Conservation (phyloP, 92 coral and sea anemone genomes). For the Zoanthus gigantus region DNA sequence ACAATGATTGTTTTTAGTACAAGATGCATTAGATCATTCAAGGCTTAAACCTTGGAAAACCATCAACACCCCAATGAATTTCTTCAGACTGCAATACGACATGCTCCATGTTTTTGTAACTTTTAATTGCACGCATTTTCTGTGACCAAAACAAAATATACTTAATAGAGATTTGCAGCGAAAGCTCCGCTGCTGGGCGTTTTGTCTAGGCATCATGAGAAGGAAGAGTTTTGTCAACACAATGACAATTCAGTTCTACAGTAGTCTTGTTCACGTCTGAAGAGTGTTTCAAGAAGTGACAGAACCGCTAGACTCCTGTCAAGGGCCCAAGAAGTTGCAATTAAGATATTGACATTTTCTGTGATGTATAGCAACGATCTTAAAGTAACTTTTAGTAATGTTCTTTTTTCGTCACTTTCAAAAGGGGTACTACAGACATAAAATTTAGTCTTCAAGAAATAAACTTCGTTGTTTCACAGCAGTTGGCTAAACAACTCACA, state of each 20-base stretch:
- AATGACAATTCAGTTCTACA: neutral
- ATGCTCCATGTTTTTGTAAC: no score
- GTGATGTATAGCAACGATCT: neutral
- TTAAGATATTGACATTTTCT: neutral
- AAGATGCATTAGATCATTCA: neutral
- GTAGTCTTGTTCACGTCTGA: neutral
- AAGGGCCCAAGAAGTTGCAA: neutral
- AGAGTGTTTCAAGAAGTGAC: neutral
- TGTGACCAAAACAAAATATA: neutral
- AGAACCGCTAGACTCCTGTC: neutral
- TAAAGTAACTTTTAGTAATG: neutral
- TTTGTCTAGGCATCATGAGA: neutral
- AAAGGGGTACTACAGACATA: neutral
- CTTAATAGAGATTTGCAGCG: neutral
- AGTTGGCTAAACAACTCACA: neutral
- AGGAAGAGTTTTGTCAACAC: constrained; percentile 14
- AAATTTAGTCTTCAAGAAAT: neutral
- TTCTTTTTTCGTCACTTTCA: neutral
- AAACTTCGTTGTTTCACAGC: no score
- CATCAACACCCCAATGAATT: neutral
- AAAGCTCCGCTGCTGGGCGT: neutral
- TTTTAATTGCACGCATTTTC: no score
- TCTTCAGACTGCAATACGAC: neutral
- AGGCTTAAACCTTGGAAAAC: no score
- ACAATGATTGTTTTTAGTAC: neutral